Evolutionary conservation across 2,797 vertebrate genomes (phyloP).

Genomic region (Pempheris klunzingeri): DNA sequence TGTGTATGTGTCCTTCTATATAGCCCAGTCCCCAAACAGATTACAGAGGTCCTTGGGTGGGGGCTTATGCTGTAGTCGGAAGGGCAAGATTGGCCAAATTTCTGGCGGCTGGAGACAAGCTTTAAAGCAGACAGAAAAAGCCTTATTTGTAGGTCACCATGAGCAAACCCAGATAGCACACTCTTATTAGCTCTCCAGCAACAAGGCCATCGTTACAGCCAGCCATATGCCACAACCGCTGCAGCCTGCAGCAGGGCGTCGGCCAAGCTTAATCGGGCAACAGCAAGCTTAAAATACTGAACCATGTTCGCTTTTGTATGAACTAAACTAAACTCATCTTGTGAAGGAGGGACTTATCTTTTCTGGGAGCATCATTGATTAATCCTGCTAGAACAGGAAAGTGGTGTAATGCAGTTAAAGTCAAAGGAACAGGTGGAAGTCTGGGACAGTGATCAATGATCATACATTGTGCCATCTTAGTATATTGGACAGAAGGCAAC

Average conservation of each 20-base stretch:
- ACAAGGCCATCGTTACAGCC: conserved; percentile 47
- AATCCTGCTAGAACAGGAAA: neutral
- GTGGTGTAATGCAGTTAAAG: neutral
- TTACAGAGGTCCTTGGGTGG: conserved; percentile 70
- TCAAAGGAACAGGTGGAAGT: neutral
- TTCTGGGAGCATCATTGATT: neutral
- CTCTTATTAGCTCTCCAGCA: conserved; percentile 48
- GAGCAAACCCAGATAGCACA: conserved; percentile 41
- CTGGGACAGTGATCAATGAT: neutral
- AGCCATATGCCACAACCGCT: conserved; percentile 51
- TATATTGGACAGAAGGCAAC: neutral
- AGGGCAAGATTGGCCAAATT: conserved; percentile 52
- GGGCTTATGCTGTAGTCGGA: conserved; percentile 48
- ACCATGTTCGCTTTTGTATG: conserved; percentile 15
- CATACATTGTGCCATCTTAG: neutral
- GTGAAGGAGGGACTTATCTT: neutral
- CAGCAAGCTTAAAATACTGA: conserved; percentile 29
- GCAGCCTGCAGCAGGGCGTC: conserved; percentile 32
- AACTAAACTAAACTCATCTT: conserved; percentile 14
- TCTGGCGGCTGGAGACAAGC: conserved; percentile 49
- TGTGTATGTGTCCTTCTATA: conserved; percentile 35
- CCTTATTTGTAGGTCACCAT: conserved; percentile 63
- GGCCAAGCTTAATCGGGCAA: conserved; percentile 8
- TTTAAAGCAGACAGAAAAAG: conserved; percentile 60
- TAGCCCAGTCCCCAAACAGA: conserved; percentile 61